These are phyloP conservation scores for Eretmocerus hayati DNA, from an alignment of 2,888 invertebrate genomes.

Conservation along the genomic window DNA sequence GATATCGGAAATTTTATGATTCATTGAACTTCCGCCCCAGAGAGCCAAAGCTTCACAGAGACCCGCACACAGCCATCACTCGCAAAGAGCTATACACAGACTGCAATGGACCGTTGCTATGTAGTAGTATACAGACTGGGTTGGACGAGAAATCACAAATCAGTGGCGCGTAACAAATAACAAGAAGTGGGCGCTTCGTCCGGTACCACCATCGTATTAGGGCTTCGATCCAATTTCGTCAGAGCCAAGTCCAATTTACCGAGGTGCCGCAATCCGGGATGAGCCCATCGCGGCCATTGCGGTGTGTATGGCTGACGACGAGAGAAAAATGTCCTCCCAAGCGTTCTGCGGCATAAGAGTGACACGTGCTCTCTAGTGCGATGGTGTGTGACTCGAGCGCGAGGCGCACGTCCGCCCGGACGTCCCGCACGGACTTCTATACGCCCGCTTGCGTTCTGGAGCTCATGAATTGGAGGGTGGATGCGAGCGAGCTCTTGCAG, in stretches of 20 bases:
- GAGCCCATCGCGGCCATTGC: background rate
- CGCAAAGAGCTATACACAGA: no score
- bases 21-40: slow-evolving; percentile 6
- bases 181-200: slow-evolving; percentile 9
- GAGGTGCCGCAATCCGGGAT: slow-evolving; percentile 4
- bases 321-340: no score
- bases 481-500: no score
- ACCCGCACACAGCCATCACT: no score
- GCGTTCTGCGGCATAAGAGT: background rate
- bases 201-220: slow-evolving; percentile 9
- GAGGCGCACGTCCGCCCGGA: no score
- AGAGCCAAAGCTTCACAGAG: background rate
- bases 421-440: no score
- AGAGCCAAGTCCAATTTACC: slow-evolving; percentile 9
- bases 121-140: background rate
- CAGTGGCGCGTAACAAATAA: slow-evolving; percentile 12
- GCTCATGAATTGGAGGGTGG: no score
- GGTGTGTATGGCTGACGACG: no score
- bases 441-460: no score
- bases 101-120: no score
- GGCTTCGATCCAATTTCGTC: slow-evolving; percentile 12
- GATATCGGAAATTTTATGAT: slow-evolving; percentile 15
- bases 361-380: background rate
- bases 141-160: slow-evolving; percentile 9
- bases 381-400: background rate